A percentile compares a stretch with the other conserved stretches of the same genome.
Conservation (phyloP, 37 sponge, comb jelly and placozoan genomes). For the Cliona cf. orientalis region DNA sequence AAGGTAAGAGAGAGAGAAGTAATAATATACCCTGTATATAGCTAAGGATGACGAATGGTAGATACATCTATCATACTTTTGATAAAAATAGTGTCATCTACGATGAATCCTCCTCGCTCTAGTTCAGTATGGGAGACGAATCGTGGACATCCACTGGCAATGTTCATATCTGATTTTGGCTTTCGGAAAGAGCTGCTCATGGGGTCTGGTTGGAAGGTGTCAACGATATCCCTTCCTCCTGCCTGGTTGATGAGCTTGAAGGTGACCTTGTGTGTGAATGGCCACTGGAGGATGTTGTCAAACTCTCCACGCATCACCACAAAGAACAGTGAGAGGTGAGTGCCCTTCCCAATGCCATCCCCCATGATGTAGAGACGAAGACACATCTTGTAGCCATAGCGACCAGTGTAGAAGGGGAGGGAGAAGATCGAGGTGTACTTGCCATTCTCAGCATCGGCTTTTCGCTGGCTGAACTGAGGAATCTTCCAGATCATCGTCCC, state of each 20-base stretch:
- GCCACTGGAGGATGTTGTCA: slow-evolving; percentile 85
- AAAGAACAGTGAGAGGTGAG: slow-evolving; percentile 80
- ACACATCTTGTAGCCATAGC: slow-evolving; percentile 91
- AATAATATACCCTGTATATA: too few relatives aligned
- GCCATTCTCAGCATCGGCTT: slow-evolving; percentile 65
- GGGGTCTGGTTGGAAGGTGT: slow-evolving; percentile 85
- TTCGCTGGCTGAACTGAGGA: slow-evolving; percentile 68
- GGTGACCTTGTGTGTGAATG: slow-evolving; percentile 76
- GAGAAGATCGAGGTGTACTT: slow-evolving; percentile 83
- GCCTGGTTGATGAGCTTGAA: slow-evolving; percentile 77
- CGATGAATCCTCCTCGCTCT: slow-evolving; percentile 48
- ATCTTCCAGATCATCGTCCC: slow-evolving; percentile 85
- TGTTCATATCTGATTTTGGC: slow-evolving; percentile 82
- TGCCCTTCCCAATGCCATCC: slow-evolving; percentile 79
- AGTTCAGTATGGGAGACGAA: slow-evolving; percentile 58
- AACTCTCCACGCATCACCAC: slow-evolving; percentile 85
- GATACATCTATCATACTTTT: slow-evolving; percentile 53
- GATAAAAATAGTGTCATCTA: slow-evolving; percentile 75
- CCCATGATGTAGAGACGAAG: slow-evolving; percentile 79
- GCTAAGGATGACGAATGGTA: slow-evolving; percentile 35
- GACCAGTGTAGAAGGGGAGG: slow-evolving; percentile 76
- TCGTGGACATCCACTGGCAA: slow-evolving; percentile 77
- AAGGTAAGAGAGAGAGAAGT: too few relatives aligned
- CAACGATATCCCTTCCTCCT: slow-evolving; percentile 56
- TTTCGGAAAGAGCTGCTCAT: slow-evolving; percentile 73